Evolutionary conservation across 1,140 invertebrate species (phyloP).

Genomic region (Nasonia giraulti): DNA sequence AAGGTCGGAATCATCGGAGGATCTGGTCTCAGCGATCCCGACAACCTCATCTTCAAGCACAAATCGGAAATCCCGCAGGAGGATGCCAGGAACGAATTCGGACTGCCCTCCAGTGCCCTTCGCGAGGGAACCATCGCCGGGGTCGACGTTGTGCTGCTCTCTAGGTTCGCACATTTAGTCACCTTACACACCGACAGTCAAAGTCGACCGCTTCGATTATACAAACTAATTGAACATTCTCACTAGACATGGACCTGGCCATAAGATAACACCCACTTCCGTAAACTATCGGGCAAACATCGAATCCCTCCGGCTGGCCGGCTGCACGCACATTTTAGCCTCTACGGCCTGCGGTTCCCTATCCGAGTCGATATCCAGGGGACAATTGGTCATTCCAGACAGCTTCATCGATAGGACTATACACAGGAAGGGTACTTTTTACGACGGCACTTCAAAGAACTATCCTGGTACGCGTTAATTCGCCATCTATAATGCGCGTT

Average conservation of each 20-base stretch:
- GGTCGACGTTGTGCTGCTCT: slow-evolving; percentile 87
- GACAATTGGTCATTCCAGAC: slow-evolving; percentile 92
- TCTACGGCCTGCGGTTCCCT: slow-evolving; percentile 95
- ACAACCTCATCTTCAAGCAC: slow-evolving; percentile 82
- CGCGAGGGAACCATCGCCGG: slow-evolving; percentile 86
- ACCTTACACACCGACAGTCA: no score
- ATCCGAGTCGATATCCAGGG: slow-evolving; percentile 89
- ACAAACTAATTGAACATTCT: not conserved
- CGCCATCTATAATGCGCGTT: no score
- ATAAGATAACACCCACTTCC: slow-evolving; percentile 86
- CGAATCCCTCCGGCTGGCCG: slow-evolving; percentile 90
- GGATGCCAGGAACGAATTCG: slow-evolving; percentile 84
- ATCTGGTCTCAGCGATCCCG: slow-evolving; percentile 90
- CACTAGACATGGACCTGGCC: slow-evolving; percentile 89
- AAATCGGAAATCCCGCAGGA: slow-evolving; percentile 72
- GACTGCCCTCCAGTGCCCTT: slow-evolving; percentile 85
- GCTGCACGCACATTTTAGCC: slow-evolving; percentile 94
- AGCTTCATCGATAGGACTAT: slow-evolving; percentile 93
- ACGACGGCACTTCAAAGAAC: slow-evolving; percentile 81
- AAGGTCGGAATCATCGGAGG: slow-evolving; percentile 97
- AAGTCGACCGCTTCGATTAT: no score
- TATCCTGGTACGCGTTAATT: slow-evolving; percentile 66
- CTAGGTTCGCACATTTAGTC: slow-evolving; percentile 71
- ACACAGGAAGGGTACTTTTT: slow-evolving; percentile 87
- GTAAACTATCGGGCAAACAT: slow-evolving; percentile 98